phyloP scores from a whole-genome alignment of 2,113 vertebrate genomes.

The Emydocephalus ijimae region DNA sequence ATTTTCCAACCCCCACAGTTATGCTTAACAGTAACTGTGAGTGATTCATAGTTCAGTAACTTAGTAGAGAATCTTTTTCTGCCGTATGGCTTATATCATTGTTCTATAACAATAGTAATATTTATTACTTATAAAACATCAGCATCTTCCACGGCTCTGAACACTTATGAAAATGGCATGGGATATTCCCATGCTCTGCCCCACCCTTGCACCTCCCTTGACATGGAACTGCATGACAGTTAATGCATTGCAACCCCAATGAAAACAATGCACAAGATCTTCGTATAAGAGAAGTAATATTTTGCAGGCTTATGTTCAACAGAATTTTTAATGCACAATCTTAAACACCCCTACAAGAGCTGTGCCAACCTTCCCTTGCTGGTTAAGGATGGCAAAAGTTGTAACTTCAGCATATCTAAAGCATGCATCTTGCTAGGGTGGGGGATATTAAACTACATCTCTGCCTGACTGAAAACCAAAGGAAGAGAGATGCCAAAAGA shows the following conservation, averaged over 20 bases:
- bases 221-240: background rate
- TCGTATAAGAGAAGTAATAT: background rate
- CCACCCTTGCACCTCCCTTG: background rate
- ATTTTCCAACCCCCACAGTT: background rate
- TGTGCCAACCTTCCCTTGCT: background rate
- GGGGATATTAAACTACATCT: background rate
- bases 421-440: background rate
- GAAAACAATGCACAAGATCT: background rate
- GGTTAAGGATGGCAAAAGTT: background rate
- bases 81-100: background rate
- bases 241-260: background rate
- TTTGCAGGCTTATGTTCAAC: background rate
- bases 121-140: background rate
- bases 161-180: background rate
- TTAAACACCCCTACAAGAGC: background rate
- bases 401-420: background rate
- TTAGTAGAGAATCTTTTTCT: background rate
- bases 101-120: background rate
- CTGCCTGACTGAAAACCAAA: background rate
- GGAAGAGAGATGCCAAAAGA: background rate
- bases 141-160: background rate
- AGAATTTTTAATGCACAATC: background rate
- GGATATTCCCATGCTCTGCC: background rate
- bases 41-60: background rate
- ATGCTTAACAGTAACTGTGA: background rate